A percentile compares a stretch with the other conserved stretches of the same genome.
phyloP scores from a whole-genome alignment of 2,888 invertebrate species.

The Drosophila setosimentum region DNA sequence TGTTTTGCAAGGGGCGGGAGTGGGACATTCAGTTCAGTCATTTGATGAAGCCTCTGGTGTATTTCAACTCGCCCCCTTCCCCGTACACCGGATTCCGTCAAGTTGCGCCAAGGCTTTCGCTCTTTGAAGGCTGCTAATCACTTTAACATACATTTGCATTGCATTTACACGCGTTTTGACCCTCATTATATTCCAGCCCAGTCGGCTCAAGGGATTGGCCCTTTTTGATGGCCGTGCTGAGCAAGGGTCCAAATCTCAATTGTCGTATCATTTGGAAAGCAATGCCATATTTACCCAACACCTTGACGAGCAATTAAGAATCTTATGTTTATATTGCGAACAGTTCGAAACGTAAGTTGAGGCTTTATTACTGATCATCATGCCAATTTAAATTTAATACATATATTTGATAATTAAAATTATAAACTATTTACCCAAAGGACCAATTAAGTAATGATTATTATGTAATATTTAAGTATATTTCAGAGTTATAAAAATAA shows the following conservation, averaged over 20 bases:
- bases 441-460: neutral
- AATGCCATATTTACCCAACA: conserved; percentile 57
- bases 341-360: neutral
- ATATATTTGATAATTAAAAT: neutral
- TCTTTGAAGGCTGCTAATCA: conserved; percentile 81
- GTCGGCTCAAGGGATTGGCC: conserved; percentile 59
- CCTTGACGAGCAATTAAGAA: conserved; percentile 56
- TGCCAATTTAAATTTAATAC: neutral
- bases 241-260: conserved; percentile 27
- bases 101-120: conserved; percentile 41
- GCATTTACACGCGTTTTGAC: conserved; percentile 81
- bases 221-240: conserved; percentile 27
- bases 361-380: neutral
- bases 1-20: neutral
- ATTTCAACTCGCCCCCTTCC: conserved; percentile 39
- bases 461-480: neutral
- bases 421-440: neutral
- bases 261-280: conserved; percentile 22
- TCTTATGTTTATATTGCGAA: conserved; percentile 29
- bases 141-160: conserved; percentile 83
- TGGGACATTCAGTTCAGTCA: conserved; percentile 24
- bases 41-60: conserved; percentile 73
- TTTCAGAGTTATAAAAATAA: neutral
- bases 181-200: conserved; percentile 68
- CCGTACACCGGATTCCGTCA: conserved; percentile 9